Evolutionary conservation across 2,113 vertebrate species (phyloP).

Genomic region (Zosterops borbonicus): DNA sequence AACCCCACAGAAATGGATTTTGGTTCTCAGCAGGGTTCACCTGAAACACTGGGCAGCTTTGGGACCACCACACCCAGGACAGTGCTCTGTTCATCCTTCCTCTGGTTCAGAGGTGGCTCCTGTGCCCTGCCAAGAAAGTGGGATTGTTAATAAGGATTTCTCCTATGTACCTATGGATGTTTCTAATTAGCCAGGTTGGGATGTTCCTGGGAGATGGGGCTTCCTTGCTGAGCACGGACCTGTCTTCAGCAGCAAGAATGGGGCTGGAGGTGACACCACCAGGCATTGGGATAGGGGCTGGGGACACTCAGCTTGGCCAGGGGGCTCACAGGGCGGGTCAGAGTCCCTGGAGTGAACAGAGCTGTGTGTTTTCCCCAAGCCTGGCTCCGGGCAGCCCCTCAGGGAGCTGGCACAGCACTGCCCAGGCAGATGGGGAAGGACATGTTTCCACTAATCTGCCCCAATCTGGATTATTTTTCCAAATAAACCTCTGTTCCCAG

Average conservation of each 20-base stretch:
- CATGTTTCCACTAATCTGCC: background rate
- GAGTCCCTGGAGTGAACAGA: background rate
- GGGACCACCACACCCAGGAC: background rate
- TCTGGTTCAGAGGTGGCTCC: background rate
- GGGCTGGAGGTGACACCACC: background rate
- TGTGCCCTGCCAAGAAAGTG: background rate
- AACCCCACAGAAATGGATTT: background rate
- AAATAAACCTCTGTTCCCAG: background rate
- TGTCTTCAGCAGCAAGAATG: background rate
- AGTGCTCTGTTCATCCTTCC: background rate
- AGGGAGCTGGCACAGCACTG: background rate
- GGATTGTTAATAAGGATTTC: too few relatives aligned
- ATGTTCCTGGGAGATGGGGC: rapidly evolving
- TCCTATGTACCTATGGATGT: rapidly evolving
- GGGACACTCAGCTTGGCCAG: background rate
- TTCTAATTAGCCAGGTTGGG: background rate
- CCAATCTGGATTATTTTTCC: background rate
- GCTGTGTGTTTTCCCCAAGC: background rate
- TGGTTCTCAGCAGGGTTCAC: background rate
- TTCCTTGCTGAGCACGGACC: background rate
- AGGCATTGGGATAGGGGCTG: rapidly evolving
- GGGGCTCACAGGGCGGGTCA: background rate
- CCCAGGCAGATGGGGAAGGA: conserved; percentile 5
- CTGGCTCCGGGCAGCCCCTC: rapidly evolving
- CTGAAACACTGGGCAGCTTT: background rate